Conservation (phyloP, 2,797 vertebrate species). For the Sparus aurata region DNA sequence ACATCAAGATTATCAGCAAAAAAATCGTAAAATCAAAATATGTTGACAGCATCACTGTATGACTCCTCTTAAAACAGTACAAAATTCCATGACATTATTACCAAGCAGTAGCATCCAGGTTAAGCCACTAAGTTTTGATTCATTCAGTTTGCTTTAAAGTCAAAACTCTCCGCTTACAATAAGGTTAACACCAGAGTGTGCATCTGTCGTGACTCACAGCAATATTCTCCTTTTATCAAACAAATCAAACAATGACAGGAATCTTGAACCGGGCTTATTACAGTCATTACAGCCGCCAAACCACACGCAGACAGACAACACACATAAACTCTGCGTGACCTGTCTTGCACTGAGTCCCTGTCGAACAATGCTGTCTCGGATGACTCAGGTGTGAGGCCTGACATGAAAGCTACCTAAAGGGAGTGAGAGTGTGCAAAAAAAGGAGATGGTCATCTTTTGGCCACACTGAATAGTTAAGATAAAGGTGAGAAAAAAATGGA, state of each 20-base stretch:
- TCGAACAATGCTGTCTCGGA: slow-evolving; percentile 67
- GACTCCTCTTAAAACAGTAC: background rate
- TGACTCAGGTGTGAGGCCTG: slow-evolving; percentile 69
- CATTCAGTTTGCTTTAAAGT: slow-evolving; percentile 4
- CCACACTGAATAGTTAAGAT: background rate
- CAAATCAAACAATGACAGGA: slow-evolving; percentile 59
- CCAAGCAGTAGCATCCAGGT: slow-evolving; percentile 4
- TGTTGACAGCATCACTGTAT: background rate
- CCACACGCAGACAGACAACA: slow-evolving; percentile 64
- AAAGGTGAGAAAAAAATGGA: background rate
- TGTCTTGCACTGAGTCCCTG: slow-evolving; percentile 27
- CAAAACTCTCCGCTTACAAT: slow-evolving; percentile 30
- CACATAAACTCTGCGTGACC: slow-evolving; percentile 71
- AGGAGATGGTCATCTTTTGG: background rate
- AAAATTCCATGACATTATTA: background rate
- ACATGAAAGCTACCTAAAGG: slow-evolving; percentile 33
- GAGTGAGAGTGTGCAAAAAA: slow-evolving; percentile 12
- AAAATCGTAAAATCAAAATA: background rate
- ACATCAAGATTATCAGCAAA: background rate
- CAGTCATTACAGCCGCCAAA: slow-evolving; percentile 47
- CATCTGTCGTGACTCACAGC: slow-evolving; percentile 28
- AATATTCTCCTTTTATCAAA: slow-evolving; percentile 37
- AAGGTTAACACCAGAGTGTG: slow-evolving; percentile 20
- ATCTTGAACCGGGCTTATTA: slow-evolving; percentile 42
- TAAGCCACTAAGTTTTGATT: slow-evolving; percentile 17